Evolutionary conservation across 2,888 invertebrate genomes (phyloP), one percentile per base, ranked within the genome.

Genomic region (Ecliptopera silaceata): DNA sequence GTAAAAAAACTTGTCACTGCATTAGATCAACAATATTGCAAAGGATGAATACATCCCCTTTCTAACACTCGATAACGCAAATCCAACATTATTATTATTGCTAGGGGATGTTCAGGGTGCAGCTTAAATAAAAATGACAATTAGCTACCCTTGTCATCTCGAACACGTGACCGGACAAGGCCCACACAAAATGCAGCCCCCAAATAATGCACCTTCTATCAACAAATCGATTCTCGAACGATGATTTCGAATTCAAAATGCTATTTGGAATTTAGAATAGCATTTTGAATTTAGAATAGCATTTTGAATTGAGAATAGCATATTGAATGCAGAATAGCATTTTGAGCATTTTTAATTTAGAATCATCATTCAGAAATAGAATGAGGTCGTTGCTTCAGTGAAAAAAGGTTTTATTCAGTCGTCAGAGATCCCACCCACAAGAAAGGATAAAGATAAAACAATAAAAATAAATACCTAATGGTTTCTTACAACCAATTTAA

Each of bases 161-260:
- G 12, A 39, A 51, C 78, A 75, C 76, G 76, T 75, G 78, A 64
- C 70, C 53, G 63, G 57, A 68, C 63, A 71, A 68, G 64, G 68
- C 69, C 59, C 59, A 60, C 59, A 69, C 69, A 59, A 63, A 55
- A 32, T 20, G 47, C 6, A 51, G 36, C 50, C 45, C n/a, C 46
- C 47, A 29, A 49, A 42, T 22, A 51, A 48, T 52, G 56, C 34
- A 65, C 52, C 61, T 52, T 56, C 50, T 57, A 57, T 57, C 56
- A 51, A 58, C 51, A 52, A 59, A 58, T 63, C 59, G 55, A 61
- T 61, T 53, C 57, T 59, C 49, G 34, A 61, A 55, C 36, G 61
- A 57, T 52, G 53, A 50, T 60, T 56, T 54, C 54, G 42, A 29
- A 60, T 53, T 59, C 57, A 48, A 56, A 57, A 46, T 12, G 17